Evolutionary conservation across 53 echinoderm and acorn worm genomes (phyloP).

Genomic region (Henricia sp.): DNA sequence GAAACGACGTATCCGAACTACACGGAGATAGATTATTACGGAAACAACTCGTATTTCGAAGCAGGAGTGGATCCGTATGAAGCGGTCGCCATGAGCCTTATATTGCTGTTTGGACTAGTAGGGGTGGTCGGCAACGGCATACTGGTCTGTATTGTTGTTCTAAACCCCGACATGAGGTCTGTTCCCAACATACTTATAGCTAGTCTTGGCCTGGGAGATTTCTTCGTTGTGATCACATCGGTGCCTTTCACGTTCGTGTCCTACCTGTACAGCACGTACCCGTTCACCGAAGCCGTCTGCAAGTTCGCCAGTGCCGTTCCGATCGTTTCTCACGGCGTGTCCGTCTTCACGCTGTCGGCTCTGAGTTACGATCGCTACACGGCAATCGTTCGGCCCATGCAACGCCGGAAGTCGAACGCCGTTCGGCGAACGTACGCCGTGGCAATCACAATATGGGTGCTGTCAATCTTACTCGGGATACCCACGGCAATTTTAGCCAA

Average conservation of each 20-base stretch:
- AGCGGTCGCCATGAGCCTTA: constrained; percentile 46
- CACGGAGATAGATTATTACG: not conserved
- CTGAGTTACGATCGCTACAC: constrained; percentile 94
- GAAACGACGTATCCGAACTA: constrained; percentile 5
- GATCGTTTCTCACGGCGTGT: constrained; percentile 85
- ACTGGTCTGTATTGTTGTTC: constrained; percentile 77
- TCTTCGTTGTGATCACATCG: constrained; percentile 71
- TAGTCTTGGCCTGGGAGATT: constrained; percentile 88
- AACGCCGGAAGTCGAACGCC: constrained; percentile 74
- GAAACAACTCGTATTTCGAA: not conserved
- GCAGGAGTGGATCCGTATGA: constrained; percentile 21
- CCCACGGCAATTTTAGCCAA: constrained; percentile 68
- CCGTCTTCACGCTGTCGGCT: constrained; percentile 90
- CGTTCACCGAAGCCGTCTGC: constrained; percentile 66
- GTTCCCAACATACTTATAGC: constrained; percentile 94
- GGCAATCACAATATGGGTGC: constrained; percentile 80
- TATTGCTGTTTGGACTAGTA: constrained; percentile 72
- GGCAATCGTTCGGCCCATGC: constrained; percentile 96
- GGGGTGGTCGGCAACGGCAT: constrained; percentile 90
- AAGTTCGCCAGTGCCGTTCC: constrained; percentile 71
- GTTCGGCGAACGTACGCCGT: constrained; percentile 76
- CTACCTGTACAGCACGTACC: constrained; percentile 62
- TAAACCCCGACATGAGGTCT: constrained; percentile 92
- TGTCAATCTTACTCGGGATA: constrained; percentile 67
- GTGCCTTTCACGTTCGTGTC: constrained; percentile 80